Evolutionary conservation across 2,797 vertebrate species (phyloP), one percentile per base, ranked within the genome.

Genomic region (Hoplostethus mediterraneus): DNA sequence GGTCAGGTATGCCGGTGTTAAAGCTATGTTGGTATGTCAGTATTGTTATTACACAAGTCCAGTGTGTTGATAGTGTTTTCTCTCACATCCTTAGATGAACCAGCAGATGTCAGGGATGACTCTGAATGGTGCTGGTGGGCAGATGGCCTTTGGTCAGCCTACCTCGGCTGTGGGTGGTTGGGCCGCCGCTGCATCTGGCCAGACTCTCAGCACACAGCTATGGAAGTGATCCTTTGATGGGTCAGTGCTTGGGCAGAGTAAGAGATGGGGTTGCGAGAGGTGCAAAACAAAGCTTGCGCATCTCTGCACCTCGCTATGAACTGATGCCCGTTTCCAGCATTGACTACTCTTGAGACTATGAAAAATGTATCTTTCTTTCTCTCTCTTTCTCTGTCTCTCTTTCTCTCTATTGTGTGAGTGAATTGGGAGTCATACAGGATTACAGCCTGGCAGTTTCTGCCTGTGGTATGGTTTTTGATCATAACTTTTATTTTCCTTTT

Each of bases 151-250:
- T 28, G 93, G 95, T 64, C 97, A 97, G 86, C 92, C 96, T 60
- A 93, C 95, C 25, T 93, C 86, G 86, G 95, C 95, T 53, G 94
- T 95, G 5, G 95, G 96, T 31, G 95, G 95, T 21, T 98, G 97
- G 97, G 94, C 96, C 4, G 93, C 94, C 58, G 82, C 89, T 68
- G 90, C 96, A 28, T 95, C 97, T 3, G 96, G 97, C 79, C 97
- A 98, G 94, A 98, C 97, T 87, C 95, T 98, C 77, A 98, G 97
- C 93, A 98, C 97, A 67, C 97, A 98, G 77, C 94, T 98, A 76
- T 98, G 97, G 97, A 98, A 98, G 92, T 98, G 93, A 98, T 87
- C 90, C 83, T 84, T 64, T 44, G 70, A 54, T 71, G 11, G 67
- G 56, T 62, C 45, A 40, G 62, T 68, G 83, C 65, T 54, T 6